These are phyloP conservation scores for Nomada goodeniana DNA, from an alignment of 2,888 invertebrate species.

Conservation along the genomic window DNA sequence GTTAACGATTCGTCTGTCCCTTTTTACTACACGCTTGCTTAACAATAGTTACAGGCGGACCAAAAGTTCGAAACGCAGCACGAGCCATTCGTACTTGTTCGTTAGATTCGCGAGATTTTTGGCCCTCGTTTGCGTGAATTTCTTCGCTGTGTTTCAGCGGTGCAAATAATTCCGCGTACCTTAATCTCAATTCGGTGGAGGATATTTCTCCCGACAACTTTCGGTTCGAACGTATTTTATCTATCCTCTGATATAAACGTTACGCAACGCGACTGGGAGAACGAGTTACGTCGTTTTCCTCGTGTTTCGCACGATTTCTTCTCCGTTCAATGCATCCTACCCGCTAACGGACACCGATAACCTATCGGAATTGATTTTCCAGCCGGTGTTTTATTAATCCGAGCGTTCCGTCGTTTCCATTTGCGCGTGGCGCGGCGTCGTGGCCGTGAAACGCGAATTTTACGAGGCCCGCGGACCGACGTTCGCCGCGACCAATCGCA, in stretches of 20 bases:
- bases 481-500: conserved; percentile 42
- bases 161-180: too few relatives aligned
- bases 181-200: too few relatives aligned
- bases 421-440: background rate
- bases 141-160: too few relatives aligned
- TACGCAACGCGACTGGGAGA: background rate
- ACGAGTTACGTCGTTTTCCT: conserved; percentile 5
- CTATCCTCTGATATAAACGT: too few relatives aligned
- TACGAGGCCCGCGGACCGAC: conserved; percentile 35
- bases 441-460: conserved; percentile 44
- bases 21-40: background rate
- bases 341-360: background rate
- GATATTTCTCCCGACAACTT: background rate
- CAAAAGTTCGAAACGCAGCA: background rate
- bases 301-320: conserved; percentile 2
- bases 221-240: too few relatives aligned
- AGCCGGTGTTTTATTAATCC: conserved; percentile 14
- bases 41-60: background rate
- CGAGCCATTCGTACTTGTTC: background rate
- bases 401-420: background rate
- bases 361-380: background rate
- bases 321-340: background rate
- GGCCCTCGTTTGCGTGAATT: too few relatives aligned
- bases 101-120: too few relatives aligned
- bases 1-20: conserved; percentile 20